Percentiles rank a stretch among this genome's conserved stretches.
These are phyloP conservation scores for Tupaia chinensis DNA, from an alignment of 2,113 vertebrate species.

Conservation along the genomic window DNA sequence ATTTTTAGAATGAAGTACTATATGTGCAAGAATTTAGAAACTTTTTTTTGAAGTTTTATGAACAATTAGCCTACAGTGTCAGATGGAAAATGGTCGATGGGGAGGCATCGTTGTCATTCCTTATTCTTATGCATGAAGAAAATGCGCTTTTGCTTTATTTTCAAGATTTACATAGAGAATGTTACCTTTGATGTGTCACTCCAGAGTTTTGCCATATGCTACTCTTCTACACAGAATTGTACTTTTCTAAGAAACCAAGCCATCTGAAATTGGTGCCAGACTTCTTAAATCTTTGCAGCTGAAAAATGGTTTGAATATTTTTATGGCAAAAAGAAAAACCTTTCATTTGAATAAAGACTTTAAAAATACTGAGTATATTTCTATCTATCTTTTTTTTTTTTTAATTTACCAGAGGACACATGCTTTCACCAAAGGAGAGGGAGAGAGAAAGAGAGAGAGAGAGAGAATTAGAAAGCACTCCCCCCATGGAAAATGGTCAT, in stretches of 20 bases:
- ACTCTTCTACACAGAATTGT: neutral
- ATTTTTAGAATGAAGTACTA: neutral
- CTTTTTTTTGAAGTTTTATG: neutral
- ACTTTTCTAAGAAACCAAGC: constrained; percentile 50
- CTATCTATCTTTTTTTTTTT: no score
- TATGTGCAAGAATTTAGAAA: neutral
- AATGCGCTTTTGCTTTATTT: constrained; percentile 58
- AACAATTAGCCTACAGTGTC: neutral
- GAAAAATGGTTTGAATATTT: constrained; percentile 65
- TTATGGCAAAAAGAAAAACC: neutral
- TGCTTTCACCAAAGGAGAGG: no score
- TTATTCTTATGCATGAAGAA: constrained; percentile 9
- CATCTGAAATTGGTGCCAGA: constrained; percentile 49
- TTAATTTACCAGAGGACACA: no score
- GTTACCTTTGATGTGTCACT: constrained; percentile 61
- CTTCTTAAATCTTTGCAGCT: constrained; percentile 63
- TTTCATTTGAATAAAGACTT: constrained; percentile 36
- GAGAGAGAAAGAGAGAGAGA: no score
- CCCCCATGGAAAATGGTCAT: no score
- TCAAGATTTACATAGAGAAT: constrained; percentile 56
- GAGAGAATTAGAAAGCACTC: no score
- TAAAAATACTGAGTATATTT: neutral
- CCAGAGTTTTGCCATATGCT: constrained; percentile 55
- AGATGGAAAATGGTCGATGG: constrained; percentile 18
- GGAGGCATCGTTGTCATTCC: neutral